Conservation (phyloP, 1,140 invertebrate genomes). For the Pomacea maculata region DNA sequence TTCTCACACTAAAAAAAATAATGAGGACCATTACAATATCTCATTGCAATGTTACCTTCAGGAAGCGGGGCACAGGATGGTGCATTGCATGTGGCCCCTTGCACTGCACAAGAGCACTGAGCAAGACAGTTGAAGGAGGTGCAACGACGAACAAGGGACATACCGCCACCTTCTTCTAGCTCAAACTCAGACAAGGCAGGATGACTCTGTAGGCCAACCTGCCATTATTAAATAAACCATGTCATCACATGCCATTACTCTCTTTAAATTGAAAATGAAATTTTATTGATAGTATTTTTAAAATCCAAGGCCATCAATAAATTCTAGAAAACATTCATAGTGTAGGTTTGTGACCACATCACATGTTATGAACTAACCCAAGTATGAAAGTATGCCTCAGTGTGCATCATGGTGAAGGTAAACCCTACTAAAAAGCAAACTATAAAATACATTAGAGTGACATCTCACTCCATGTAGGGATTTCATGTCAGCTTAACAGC, state of each 20-base stretch:
- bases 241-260: not conserved
- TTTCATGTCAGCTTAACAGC: too few relatives aligned
- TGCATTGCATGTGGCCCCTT: slow-evolving; percentile 23
- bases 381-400: too few relatives aligned
- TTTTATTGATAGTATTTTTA: too few relatives aligned
- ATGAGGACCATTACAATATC: not conserved
- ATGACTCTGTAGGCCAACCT: slow-evolving; percentile 40
- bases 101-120: slow-evolving; percentile 38
- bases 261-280: not conserved
- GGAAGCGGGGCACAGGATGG: not conserved
- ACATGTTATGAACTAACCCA: too few relatives aligned
- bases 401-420: too few relatives aligned
- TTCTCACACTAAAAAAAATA: too few relatives aligned
- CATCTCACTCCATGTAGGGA: too few relatives aligned
- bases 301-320: not conserved
- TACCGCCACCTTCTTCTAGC: slow-evolving; percentile 18
- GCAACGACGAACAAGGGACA: slow-evolving; percentile 33
- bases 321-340: not conserved
- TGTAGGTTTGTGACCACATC: too few relatives aligned
- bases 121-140: slow-evolving; percentile 33
- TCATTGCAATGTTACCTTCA: not conserved
- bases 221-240: not conserved
- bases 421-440: too few relatives aligned
- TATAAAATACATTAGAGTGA: too few relatives aligned
- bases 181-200: slow-evolving; percentile 33